phyloP scores from a whole-genome alignment of 2,888 invertebrate species.

The Chrysopilus asiliformis region DNA sequence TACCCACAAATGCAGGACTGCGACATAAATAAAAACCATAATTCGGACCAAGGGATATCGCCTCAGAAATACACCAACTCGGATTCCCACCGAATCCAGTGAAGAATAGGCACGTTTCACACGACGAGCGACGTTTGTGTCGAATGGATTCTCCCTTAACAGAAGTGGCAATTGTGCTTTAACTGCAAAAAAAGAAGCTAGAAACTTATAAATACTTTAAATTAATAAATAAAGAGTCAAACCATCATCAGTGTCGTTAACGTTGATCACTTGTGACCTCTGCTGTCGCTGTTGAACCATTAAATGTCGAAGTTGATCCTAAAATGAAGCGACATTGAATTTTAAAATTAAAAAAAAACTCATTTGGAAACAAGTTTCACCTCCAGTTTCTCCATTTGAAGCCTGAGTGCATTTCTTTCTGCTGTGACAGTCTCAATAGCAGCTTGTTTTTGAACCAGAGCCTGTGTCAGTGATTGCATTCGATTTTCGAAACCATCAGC shows the following conservation, averaged over 20 bases:
- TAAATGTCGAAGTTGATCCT: constrained; percentile 44
- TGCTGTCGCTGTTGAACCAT: constrained; percentile 41
- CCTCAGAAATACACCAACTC: constrained; percentile 64
- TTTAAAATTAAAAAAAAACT: constrained; percentile 1
- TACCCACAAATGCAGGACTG: constrained; percentile 72
- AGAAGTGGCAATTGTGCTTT: constrained; percentile 56
- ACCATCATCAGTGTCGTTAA: constrained; percentile 57
- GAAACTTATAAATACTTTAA: too few relatives aligned
- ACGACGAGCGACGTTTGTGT: constrained; percentile 56
- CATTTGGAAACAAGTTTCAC: constrained; percentile 36
- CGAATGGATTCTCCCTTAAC: constrained; percentile 60
- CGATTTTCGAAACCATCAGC: constrained; percentile 28
- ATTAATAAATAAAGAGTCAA: too few relatives aligned
- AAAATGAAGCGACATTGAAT: constrained; percentile 17
- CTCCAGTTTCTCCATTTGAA: constrained; percentile 72
- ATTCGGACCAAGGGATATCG: constrained; percentile 72
- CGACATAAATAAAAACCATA: constrained; percentile 74
- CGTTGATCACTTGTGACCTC: constrained; percentile 40
- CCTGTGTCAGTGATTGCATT: constrained; percentile 58
- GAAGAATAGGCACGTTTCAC: constrained; percentile 66
- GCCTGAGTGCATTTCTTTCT: constrained; percentile 69
- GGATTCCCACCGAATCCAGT: constrained; percentile 62
- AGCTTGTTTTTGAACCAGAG: constrained; percentile 72
- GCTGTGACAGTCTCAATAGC: constrained; percentile 69
- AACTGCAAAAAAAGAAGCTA: constrained; percentile 38